Percentiles rank a stretch among this genome's conserved stretches.
Evolutionary conservation across 2,797 vertebrate species (phyloP).

Genomic region (Nyctibius grandis): DNA sequence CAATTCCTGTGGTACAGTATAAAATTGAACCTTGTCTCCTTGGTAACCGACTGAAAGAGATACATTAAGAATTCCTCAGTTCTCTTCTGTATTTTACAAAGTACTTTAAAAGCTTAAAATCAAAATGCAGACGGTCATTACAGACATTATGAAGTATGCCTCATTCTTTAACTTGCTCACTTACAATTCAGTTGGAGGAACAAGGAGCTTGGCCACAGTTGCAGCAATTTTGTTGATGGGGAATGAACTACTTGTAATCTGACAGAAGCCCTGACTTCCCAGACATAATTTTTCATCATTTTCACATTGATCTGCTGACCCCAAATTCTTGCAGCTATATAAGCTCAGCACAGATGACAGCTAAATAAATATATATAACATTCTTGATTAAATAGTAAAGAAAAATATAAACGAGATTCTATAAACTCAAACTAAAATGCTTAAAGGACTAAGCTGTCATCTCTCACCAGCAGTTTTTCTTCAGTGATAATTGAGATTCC

Average conservation of each 20-base stretch:
- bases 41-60: conserved; percentile 88
- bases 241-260: not conserved
- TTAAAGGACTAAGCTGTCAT: not conserved
- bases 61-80: conserved; percentile 10
- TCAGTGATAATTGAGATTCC: not conserved
- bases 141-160: not conserved
- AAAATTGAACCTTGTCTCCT: conserved; percentile 95
- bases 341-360: not conserved
- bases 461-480: not conserved
- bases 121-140: not conserved
- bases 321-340: not conserved
- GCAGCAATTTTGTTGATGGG: not conserved
- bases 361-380: not conserved
- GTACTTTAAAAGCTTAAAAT: not conserved
- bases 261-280: not conserved
- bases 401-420: not conserved
- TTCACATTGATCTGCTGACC: not conserved
- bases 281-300: not conserved
- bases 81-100: conserved; percentile 11
- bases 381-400: not conserved
- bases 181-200: not conserved
- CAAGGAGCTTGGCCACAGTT: not conserved
- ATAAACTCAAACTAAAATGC: not conserved
- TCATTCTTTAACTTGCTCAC: not conserved
- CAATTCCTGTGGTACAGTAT: conserved; percentile 97